Conservation (phyloP, 2,888 invertebrate species). For the Parnassius orleans region DNA sequence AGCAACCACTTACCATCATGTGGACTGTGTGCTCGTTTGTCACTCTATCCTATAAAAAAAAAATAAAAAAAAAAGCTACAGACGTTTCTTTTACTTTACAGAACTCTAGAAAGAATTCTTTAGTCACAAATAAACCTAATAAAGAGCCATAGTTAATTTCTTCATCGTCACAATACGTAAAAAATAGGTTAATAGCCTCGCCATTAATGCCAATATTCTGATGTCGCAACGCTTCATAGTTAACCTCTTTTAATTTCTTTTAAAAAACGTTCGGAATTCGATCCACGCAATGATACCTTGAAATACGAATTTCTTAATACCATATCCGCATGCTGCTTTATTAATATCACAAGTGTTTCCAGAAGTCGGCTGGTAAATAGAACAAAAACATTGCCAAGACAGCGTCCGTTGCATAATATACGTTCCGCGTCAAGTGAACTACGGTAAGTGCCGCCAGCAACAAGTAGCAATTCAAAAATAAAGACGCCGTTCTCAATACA, state of each 20-base stretch:
- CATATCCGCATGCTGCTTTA: conserved; percentile 22
- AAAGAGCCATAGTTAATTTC: neutral
- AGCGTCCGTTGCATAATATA: conserved; percentile 35
- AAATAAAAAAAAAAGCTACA: too few species aligned
- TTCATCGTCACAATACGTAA: neutral
- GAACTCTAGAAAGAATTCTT: too few species aligned
- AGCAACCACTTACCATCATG: too few species aligned
- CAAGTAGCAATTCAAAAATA: conserved; percentile 68
- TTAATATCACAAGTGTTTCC: conserved; percentile 35
- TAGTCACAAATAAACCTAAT: too few species aligned
- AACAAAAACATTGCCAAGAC: conserved; percentile 51
- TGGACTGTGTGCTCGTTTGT: too few species aligned
- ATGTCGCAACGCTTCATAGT: conserved; percentile 3
- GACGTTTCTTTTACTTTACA: too few species aligned
- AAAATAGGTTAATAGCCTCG: conserved; percentile 16
- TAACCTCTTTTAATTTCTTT: conserved; percentile 14
- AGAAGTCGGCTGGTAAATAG: conserved; percentile 34
- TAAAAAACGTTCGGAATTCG: conserved; percentile 9
- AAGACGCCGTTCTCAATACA: conserved; percentile 69
- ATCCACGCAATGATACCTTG: conserved; percentile 13
- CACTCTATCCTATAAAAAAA: too few species aligned
- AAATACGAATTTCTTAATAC: conserved; percentile 9
- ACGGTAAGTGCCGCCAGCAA: conserved; percentile 53
- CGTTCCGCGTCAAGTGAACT: conserved; percentile 40
- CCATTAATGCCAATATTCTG: neutral